Base-by-base conservation (phyloP, 2,797 vertebrate species). In the Loris lydekkerianus region DNA sequence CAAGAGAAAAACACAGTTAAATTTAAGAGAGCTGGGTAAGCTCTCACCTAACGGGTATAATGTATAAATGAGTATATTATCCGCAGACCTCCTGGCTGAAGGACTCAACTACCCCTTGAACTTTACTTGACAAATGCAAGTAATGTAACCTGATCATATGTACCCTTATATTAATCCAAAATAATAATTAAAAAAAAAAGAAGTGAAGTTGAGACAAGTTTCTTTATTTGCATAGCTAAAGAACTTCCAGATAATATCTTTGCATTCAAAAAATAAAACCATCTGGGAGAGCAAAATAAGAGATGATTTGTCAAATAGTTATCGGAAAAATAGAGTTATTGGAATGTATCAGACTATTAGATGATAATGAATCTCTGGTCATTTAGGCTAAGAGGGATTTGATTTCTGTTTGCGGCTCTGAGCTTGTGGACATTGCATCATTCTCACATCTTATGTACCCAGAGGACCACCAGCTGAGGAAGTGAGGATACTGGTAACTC, bases 311-410 rank as follows among this genome's bases (percentile, higher is more conserved):
- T 60, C 27, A 60, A 56, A 27, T 2, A 46, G 53, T 69, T 93
- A 85, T 58, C 89, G 77, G 81, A 86, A 67, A 89, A 72, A 69
- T 56, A 40, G n/a, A 94, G 29, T 73, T n/a, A 88, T 70, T 86
- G 27, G 37, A 85, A 40, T 75, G 25, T 69, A 80, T 86, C 43
- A 60, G 23, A 82, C 18, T 78, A 46, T 13, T 60, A 40, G 46
- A 23, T 61, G 53, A 60, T 65, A 61, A 80, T 43, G 73, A 60
- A 17, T 89, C 65, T 67, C 37, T 67, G 17, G 40, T 73, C 4
- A 11, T 10, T 75, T 88, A 70, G 77, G 17, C 20, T 63, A 34
- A 83, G 65, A 46, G 78, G 37, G 14, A 53, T 58, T 29, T 70
- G 27, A 90, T 93, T 94, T 56, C 67, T 77, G 37, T 93, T n/a